Evolutionary conservation across 2,888 invertebrate species (phyloP), one percentile per base, ranked within the genome.

Genomic region (Tortricodes alternella): DNA sequence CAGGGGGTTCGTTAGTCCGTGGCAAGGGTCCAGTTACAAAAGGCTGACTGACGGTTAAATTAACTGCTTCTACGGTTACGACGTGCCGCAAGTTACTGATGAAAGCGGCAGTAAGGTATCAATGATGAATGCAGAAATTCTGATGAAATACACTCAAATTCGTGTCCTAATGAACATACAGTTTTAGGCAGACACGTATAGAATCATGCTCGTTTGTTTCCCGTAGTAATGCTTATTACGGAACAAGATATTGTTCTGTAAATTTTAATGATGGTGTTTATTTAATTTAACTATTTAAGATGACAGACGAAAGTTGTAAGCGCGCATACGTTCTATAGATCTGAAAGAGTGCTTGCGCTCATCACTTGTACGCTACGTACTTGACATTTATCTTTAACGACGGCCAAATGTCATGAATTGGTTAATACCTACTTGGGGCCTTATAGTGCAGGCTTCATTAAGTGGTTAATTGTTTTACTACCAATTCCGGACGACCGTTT

Each of bases 21-120:
- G 53, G 67, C 66, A 64, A 67, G 73, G 78, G 67, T 80, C 73
- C 60, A 56, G 62, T 80, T 80, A 76, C 81, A 80, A 81, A 78
- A 73, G 73, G 68, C 63, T 74, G 74, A 76, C 63, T 75, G 80
- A 76, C 75, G 65, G 72, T 66, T 68, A 71, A 76, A 75, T 78
- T 71, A 70, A 70, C 66, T 70, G 64, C 59, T 64, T 63, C 68
- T 73, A 64, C 62, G 60, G 63, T 70, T 68, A 62, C 62, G 52
- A 44, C 16, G 27, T 23, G 55, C 53, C 51, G 19, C 18, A 48
- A 39, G 55, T 55, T 52, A 39, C 23, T 32, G 56, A 48, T 29
- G 7, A 16, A 52, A 39, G 21, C 41, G 52, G 53, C 24, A 2
- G 11, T 11, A n/a, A n/a, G n/a, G n/a, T n/a, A n/a, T n/a, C n/a